These are phyloP conservation scores for Dryococelus australis DNA, from an alignment of 2,888 invertebrate genomes.

Conservation along the genomic window DNA sequence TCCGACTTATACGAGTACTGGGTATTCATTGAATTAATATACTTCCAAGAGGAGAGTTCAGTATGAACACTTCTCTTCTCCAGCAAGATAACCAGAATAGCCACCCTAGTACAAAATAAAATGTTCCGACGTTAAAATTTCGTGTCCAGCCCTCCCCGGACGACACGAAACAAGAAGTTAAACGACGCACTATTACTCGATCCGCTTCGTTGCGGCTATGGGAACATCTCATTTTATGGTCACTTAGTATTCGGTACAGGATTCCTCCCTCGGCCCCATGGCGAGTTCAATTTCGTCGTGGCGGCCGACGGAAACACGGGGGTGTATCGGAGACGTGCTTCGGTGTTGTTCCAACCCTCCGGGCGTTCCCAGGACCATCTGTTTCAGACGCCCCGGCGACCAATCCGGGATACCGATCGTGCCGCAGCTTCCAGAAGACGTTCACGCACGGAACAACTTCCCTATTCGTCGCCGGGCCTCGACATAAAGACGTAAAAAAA, in stretches of 20 bases:
- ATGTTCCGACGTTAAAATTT: no score
- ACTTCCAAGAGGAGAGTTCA: no score
- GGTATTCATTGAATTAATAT: no score
- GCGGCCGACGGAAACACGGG: background rate
- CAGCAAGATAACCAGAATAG: no score
- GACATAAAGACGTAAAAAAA: background rate
- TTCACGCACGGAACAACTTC: background rate
- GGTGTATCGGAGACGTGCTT: background rate
- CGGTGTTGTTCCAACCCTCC: background rate
- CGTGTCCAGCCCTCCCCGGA: background rate
- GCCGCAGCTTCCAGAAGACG: background rate
- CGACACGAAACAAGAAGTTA: background rate
- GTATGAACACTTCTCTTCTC: no score
- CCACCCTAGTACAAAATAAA: no score
- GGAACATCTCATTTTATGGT: background rate
- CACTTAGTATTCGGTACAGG: background rate
- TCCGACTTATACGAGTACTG: no score
- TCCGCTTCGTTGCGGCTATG: background rate
- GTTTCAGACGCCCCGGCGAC: background rate
- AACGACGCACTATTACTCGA: background rate
- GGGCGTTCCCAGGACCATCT: background rate
- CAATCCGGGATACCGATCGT: background rate
- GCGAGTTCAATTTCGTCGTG: no score
- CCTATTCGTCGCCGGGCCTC: background rate
- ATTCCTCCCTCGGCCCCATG: background rate